Evolutionary conservation across 37 sponge, comb jelly and placozoan genomes (phyloP), one percentile per base, ranked within the genome.

Genomic region (Dysidea cf. avara): DNA sequence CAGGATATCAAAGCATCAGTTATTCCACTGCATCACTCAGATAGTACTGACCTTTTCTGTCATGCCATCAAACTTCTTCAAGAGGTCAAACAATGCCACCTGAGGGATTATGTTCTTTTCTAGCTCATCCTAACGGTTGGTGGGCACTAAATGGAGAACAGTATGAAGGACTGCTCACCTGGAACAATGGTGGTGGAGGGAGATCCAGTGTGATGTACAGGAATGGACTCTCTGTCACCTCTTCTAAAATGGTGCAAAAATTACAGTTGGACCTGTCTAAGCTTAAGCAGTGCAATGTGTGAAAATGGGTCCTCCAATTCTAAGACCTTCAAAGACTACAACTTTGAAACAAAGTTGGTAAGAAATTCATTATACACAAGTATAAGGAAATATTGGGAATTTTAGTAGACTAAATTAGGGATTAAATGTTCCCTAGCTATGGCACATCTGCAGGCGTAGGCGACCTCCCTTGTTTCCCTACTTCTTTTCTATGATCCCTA

Each of bases 21-120:
- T n/a, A n/a, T 17, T 49, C 16, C 21, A 54, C 2, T 71, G n/a
- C n/a, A n/a, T n/a, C n/a, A n/a, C n/a, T n/a, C n/a, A n/a, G n/a
- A n/a, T n/a, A 18, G 17, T n/a, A 33, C 66, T 32, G 35, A 82
- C 94, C 83, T 87, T 90, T 33, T 92, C 85, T 54, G 79, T 43
- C 5, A 79, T 75, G 22, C 93, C 94, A 71, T 84, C 76, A 39
- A 96, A 96, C 66, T 96, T 96, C 17, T 70, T 63, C 28, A 96
- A 77, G 33, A 96, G 81, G 36, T 92, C 96, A 81, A 85, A 85
- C 47, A 96, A 66, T 37, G 96, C 82, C 13, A 96, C 73, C 66
- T 97, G 99, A 21, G 99, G 99, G 25, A 97, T 97, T 50, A 90
- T 94, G 62, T 97, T 97, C 58, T 81, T 75, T 38, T 97, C 90